Base-by-base conservation (phyloP, 2,888 invertebrate genomes). In the Penaeus monodon region DNA sequence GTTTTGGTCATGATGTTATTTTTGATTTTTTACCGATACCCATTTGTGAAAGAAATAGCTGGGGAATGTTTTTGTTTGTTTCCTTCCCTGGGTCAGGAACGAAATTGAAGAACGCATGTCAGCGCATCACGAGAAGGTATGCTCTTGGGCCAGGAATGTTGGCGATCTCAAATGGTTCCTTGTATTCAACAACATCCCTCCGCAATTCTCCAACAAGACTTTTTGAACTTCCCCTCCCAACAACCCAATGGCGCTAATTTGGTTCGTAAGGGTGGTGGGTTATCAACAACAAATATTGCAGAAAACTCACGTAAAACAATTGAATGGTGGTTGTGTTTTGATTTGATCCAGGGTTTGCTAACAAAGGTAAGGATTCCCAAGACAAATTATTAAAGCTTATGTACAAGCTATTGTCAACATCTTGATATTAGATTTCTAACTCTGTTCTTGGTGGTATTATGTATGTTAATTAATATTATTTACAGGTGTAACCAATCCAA, bases 41-140 rank as follows among this genome's bases (percentile, higher is more conserved):
- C 92, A 96, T 99, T 94, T 97, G 97, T 91, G 98, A 98, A n/a
- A 92, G 97, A 97, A 91, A 95, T 96, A 0, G 95, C 96, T 27
- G 99, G 99, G 8, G 99, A n/a, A 99, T 92, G 95, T 99, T 63
- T 92, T 94, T 99, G 84, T n/a, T n/a, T n/a, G n/a, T n/a, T 99
- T 99, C 92, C 94, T 99, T 73, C 97, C 97, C 14, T n/a, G n/a
- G 95, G 95, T 77, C 95, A 95, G 92, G 95, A 95, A 93, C n/a
- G 99, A 99, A 93, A 99, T 99, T 86, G 99, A 99, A 93, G 99
- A 99, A 91, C n/a, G 99, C 99, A 0, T 99, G 99, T 92, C 99
- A 99, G 92, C 94, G 99, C 91, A 98, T 99, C 87, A 98, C 98
- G 92, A 94, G 98, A 12, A 99, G 93, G 96, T 97, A 99, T 91